Conservation (phyloP, 2,113 vertebrate genomes). For the Pedionomus torquatus region DNA sequence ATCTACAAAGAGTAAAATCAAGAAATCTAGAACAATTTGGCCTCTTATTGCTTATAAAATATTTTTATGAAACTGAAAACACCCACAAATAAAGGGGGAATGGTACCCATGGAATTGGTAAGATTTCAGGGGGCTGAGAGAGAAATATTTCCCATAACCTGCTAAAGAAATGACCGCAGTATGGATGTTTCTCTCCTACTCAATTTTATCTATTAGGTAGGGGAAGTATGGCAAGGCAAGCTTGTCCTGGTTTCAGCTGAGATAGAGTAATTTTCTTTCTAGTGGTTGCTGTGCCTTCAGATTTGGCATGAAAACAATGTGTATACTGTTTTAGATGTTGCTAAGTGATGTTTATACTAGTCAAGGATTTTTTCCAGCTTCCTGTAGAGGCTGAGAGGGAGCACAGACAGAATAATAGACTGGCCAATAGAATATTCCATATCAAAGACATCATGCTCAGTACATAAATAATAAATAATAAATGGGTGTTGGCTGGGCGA, state of each 20-base stretch:
- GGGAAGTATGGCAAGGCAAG: not conserved
- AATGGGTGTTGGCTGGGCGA: not conserved
- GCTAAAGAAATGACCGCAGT: not conserved
- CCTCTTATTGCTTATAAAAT: not conserved
- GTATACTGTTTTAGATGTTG: not conserved
- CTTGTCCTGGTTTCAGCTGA: not conserved
- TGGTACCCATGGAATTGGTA: not conserved
- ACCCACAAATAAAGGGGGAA: not conserved
- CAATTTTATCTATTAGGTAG: not conserved
- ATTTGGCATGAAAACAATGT: not conserved
- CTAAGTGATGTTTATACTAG: not conserved
- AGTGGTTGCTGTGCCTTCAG: not conserved
- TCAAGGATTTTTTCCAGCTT: not conserved
- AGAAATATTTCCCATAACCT: not conserved
- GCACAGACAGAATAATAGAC: not conserved
- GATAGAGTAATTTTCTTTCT: not conserved
- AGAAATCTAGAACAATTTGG: not conserved
- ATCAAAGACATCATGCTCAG: not conserved
- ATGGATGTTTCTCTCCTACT: not conserved
- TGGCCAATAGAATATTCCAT: not conserved
- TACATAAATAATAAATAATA: no score
- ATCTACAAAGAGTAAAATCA: not conserved
- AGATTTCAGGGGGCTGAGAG: not conserved
- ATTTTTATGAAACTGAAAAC: not conserved
- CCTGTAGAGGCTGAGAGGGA: not conserved